Conservation (phyloP, 2,888 invertebrate genomes). For the Zygothrica quintamaculata region DNA sequence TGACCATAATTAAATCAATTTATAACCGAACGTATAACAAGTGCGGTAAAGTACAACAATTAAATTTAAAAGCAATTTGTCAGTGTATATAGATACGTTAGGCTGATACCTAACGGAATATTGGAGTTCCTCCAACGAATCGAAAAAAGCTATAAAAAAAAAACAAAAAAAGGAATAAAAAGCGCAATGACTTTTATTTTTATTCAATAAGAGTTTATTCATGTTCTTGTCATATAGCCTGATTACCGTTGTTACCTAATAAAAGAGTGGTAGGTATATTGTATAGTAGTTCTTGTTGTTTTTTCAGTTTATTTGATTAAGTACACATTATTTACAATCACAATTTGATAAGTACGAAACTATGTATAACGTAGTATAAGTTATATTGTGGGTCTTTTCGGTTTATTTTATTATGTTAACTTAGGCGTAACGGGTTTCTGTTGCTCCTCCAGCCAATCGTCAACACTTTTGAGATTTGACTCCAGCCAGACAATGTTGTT, state of each 20-base stretch:
- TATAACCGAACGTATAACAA: constrained; percentile 36
- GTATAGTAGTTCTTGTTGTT: too few species aligned
- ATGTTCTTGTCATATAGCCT: neutral
- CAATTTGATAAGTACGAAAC: constrained; percentile 41
- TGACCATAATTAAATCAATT: constrained; percentile 33
- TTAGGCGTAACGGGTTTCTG: constrained; percentile 8
- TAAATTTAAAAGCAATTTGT: constrained; percentile 4
- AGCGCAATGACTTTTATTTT: too few species aligned
- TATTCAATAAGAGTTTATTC: neutral
- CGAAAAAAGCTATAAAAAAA: constrained; percentile 14
- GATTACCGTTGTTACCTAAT: constrained; percentile 27
- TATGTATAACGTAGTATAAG: too few species aligned
- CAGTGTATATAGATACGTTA: neutral
- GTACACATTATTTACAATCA: constrained; percentile 40
- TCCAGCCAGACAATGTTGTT: constrained; percentile 93
- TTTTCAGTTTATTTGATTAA: constrained; percentile 52
- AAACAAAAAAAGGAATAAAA: neutral
- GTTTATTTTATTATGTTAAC: too few species aligned
- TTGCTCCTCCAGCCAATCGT: constrained; percentile 86
- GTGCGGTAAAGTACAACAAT: constrained; percentile 36
- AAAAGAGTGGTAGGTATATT: too few species aligned
- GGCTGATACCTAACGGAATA: too few species aligned
- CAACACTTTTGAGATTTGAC: constrained; percentile 86
- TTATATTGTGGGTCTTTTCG: neutral
- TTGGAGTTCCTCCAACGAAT: too few species aligned